phyloP scores from a whole-genome alignment of 2,888 invertebrate genomes.

The Volucella zonaria region DNA sequence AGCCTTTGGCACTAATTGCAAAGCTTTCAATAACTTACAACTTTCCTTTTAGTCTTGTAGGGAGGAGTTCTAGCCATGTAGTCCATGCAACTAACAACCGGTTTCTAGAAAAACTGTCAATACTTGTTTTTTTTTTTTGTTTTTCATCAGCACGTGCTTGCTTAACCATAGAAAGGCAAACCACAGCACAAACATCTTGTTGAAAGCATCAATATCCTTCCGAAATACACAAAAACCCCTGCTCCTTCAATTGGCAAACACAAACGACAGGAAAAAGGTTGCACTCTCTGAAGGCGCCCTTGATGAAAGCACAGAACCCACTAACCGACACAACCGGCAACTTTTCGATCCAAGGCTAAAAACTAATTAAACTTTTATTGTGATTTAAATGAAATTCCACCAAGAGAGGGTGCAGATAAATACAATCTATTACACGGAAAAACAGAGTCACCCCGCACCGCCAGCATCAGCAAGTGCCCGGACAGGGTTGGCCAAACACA shows the following conservation, averaged over 20 bases:
- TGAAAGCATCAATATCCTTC: conserved; percentile 48
- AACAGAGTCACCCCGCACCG: conserved; percentile 14
- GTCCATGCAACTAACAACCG: neutral
- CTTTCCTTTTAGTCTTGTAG: conserved; percentile 1
- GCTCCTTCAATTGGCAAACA: conserved; percentile 2
- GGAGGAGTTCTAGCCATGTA: neutral
- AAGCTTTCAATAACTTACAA: conserved; percentile 37
- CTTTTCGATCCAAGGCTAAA: conserved; percentile 63
- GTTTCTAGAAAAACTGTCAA: neutral
- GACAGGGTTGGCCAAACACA: neutral
- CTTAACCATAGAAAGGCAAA: conserved; percentile 43
- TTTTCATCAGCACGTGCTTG: conserved; percentile 47
- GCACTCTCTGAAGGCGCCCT: neutral
- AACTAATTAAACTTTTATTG: conserved; percentile 74
- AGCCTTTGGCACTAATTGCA: conserved; percentile 22
- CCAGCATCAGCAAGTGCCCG: conserved; percentile 21
- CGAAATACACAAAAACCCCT: neutral
- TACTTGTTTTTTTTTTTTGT: neutral
- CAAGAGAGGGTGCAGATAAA: conserved; percentile 50
- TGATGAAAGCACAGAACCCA: conserved; percentile 39
- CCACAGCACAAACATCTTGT: conserved; percentile 50
- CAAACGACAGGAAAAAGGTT: conserved; percentile 42
- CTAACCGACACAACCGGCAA: conserved; percentile 5
- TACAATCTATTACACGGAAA: conserved; percentile 54
- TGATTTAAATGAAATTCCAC: conserved; percentile 73